A percentile compares a stretch with the other conserved stretches of the same genome.
These are phyloP conservation scores for Peromyscus eremicus DNA, from an alignment of 2,797 vertebrate genomes.

Conservation along the genomic window DNA sequence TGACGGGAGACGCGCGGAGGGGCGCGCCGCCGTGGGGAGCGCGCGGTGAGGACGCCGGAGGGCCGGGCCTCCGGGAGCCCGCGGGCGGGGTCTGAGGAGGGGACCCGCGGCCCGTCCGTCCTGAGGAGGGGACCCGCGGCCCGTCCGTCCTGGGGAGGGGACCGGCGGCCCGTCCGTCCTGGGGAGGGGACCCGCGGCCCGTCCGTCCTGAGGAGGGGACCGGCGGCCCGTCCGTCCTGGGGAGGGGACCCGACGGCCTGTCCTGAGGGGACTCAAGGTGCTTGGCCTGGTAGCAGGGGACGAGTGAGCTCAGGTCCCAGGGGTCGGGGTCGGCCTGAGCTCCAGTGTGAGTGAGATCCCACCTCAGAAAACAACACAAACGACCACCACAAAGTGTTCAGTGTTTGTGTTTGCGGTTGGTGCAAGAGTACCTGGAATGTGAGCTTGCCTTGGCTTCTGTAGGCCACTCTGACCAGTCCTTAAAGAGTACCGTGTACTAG, in stretches of 20 bases:
- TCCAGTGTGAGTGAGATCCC: neutral
- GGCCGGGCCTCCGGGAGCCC: neutral
- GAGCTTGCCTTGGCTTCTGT: neutral
- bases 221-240: too few species aligned
- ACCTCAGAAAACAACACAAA: neutral
- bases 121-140: fast-evolving
- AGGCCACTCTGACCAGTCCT: neutral
- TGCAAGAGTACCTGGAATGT: neutral
- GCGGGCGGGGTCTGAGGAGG: neutral
- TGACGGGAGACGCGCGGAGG: neutral
- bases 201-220: too few species aligned
- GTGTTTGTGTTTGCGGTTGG: neutral
- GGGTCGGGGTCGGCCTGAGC: neutral
- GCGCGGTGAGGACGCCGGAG: too few species aligned
- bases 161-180: too few species aligned
- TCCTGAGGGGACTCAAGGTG: neutral
- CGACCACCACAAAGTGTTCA: neutral
- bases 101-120: neutral
- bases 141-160: neutral
- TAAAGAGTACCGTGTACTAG: neutral
- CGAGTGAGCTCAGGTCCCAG: neutral
- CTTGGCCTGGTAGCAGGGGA: neutral
- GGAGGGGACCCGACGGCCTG: neutral
- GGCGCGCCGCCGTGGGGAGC: neutral
- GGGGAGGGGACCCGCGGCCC: neutral